Percentiles rank a stretch among this genome's conserved stretches.
Conservation (phyloP, 1,140 invertebrate species). For the Formica exsecta region DNA sequence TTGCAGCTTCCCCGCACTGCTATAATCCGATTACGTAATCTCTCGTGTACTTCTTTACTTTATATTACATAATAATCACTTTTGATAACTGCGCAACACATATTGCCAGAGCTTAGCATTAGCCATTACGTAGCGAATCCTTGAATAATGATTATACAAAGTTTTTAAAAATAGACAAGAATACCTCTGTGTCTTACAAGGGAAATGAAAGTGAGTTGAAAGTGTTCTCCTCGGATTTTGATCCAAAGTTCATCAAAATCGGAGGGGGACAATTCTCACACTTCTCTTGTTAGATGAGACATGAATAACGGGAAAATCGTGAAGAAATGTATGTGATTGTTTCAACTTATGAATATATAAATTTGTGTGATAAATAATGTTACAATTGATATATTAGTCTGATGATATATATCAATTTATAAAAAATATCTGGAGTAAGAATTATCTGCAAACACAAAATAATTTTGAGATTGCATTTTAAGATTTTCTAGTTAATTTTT, state of each 20-base stretch:
- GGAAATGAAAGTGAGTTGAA: too few relatives aligned
- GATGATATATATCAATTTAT: background rate
- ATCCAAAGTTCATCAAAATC: too few relatives aligned
- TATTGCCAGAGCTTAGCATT: background rate
- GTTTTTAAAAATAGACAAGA: background rate
- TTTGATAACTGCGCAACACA: background rate
- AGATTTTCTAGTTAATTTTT: background rate
- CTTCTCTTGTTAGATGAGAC: background rate
- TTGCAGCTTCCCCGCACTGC: background rate
- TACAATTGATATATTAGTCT: too few relatives aligned
- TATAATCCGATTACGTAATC: constrained; percentile 35
- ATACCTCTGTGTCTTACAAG: background rate
- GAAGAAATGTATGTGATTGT: background rate
- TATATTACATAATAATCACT: constrained; percentile 40
- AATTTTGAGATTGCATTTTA: background rate
- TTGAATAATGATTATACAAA: background rate
- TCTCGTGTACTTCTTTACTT: constrained; percentile 20
- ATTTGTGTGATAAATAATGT: background rate
- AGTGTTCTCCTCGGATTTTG: too few relatives aligned
- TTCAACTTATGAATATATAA: constrained; percentile 6
- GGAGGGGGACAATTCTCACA: too few relatives aligned
- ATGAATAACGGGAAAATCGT: background rate
- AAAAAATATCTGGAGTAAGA: background rate
- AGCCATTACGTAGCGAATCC: background rate
- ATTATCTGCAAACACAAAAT: background rate